These are phyloP conservation scores for Clarias laeviceps DNA, from an alignment of 2,797 vertebrate species.

Conservation along the genomic window DNA sequence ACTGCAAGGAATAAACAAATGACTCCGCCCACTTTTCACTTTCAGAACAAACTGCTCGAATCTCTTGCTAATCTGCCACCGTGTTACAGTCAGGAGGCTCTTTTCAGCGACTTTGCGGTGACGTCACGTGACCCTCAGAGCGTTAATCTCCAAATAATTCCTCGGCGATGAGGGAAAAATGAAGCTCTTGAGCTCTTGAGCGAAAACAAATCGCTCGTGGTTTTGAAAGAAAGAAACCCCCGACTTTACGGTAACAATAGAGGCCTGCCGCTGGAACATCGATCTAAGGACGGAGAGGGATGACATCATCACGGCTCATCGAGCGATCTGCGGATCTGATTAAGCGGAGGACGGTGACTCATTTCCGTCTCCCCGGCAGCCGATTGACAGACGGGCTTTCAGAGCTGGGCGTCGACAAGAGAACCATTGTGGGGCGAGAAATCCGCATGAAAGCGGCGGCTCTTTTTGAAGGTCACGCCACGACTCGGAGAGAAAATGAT, in stretches of 20 bases:
- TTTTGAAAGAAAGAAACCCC: slow-evolving; percentile 11
- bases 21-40: not conserved
- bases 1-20: not conserved
- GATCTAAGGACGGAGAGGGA: slow-evolving; percentile 34
- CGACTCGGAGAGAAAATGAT: slow-evolving; percentile 18
- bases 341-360: slow-evolving; percentile 66
- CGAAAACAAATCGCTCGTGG: slow-evolving; percentile 22
- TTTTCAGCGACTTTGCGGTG: slow-evolving; percentile 23
- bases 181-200: slow-evolving; percentile 3
- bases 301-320: slow-evolving; percentile 63
- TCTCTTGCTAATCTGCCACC: not conserved
- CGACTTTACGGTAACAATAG: slow-evolving; percentile 28
- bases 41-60: not conserved
- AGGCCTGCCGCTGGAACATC: slow-evolving; percentile 10
- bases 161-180: slow-evolving; percentile 46
- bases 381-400: slow-evolving; percentile 44
- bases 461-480: slow-evolving; percentile 39
- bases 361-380: slow-evolving; percentile 45
- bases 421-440: slow-evolving; percentile 36
- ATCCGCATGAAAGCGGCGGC: slow-evolving; percentile 33
- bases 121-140: slow-evolving; percentile 44
- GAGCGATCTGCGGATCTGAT: slow-evolving; percentile 57
- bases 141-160: slow-evolving; percentile 49
- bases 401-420: slow-evolving; percentile 40
- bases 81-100: slow-evolving; percentile 31